Evolutionary conservation across 2,113 vertebrate species (phyloP), one percentile per base, ranked within the genome.

Genomic region (Lepus europaeus): DNA sequence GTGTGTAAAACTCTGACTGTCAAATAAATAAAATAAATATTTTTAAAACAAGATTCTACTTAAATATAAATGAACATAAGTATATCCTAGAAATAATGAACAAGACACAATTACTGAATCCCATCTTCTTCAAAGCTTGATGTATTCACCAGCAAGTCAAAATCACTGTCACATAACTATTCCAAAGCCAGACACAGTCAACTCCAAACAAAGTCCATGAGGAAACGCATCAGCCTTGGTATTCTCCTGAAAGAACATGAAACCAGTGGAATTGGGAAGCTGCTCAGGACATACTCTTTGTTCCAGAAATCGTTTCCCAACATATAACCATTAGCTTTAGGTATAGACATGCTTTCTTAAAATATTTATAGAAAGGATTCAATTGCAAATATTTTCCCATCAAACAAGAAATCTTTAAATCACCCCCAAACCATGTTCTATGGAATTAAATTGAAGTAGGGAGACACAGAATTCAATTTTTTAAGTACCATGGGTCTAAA

Each of bases 241-340:
- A 81, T 95, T 97, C 93, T 96, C 93, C 93, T 91, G 90, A 95
- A 90, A 95, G 68, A 96, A 96, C 63, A 77, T 91, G 96, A 97
- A 96, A 91, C 80, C 87, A 88, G 83, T 80, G 93, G 69, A 95
- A 96, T 97, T 86, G 88, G 64, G 72, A 96, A 94, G 73, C 77
- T 33, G 91, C 79, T 96, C 81, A 95, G 66, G 95, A 51, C 25
- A 92, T 97, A 87, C 93, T 96, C 88, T 91, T 25, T 83, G 93
- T 97, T 96, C 91, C 97, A 96, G 82, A 95, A 61, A 89, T 31
- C 27, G 16, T 31, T 97, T 97, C 95, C 95, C 90, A 97, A 82
- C 39, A 3, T 97, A 91, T 83, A 96, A 84, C 90, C 93, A 93
- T 93, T 97, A 89, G 69, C 95, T 97, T 97, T 98, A 94, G 86